A percentile compares a stretch with the other conserved stretches of the same genome.
phyloP scores from a whole-genome alignment of 2,888 invertebrate species.

The Biston betularia region DNA sequence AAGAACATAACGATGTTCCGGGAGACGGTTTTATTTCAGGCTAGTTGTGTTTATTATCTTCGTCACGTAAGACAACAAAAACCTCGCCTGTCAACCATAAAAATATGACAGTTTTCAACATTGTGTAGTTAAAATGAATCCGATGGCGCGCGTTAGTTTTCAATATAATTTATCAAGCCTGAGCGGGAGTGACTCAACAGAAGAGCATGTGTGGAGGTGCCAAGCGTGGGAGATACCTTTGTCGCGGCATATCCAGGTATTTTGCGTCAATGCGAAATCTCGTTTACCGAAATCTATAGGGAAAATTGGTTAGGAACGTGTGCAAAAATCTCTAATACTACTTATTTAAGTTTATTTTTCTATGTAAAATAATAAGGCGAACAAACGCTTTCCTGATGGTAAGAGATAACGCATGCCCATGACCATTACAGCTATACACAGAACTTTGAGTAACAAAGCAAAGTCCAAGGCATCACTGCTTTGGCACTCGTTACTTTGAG shows the following conservation, averaged over 20 bases:
- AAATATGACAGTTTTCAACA: background rate
- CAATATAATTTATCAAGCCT: constrained; percentile 15
- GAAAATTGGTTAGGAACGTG: constrained; percentile 3
- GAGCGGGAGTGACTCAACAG: constrained; percentile 17
- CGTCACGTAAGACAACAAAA: too few relatives aligned
- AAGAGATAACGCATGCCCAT: too few relatives aligned
- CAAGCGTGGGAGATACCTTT: constrained; percentile 28
- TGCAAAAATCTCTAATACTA: background rate
- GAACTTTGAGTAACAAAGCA: too few relatives aligned
- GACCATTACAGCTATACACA: too few relatives aligned
- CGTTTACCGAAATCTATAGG: constrained; percentile 1
- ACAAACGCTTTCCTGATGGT: too few relatives aligned
- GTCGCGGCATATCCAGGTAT: constrained; percentile 25
- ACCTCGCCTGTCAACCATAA: too few relatives aligned
- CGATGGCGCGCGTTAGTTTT: background rate
- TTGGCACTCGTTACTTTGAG: too few relatives aligned
- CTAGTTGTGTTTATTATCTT: too few relatives aligned
- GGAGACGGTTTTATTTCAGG: too few relatives aligned
- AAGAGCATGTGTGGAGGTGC: constrained; percentile 18
- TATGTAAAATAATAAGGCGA: background rate
- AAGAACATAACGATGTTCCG: too few relatives aligned
- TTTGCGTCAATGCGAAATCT: constrained; percentile 9
- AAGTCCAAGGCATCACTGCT: too few relatives aligned
- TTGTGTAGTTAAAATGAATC: background rate
- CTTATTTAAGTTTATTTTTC: background rate